These are phyloP conservation scores for Tolmerus cingulatus DNA, from an alignment of 2,888 invertebrate genomes.

Conservation along the genomic window DNA sequence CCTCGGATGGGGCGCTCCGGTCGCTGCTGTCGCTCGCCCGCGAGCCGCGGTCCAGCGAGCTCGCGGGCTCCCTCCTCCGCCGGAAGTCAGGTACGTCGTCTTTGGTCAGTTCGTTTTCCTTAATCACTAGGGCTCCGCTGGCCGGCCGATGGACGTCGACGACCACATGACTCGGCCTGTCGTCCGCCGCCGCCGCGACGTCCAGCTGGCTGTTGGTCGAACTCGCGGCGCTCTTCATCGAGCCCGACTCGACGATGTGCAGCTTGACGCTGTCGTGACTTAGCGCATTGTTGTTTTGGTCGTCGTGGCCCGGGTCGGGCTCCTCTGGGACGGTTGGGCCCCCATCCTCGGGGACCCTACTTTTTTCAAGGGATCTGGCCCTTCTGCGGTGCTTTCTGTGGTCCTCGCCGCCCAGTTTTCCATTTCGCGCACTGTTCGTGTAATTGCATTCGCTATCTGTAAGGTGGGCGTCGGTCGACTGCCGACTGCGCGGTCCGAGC, in stretches of 20 bases:
- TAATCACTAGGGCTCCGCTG: constrained; percentile 12
- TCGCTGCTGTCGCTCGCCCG: constrained; percentile 35
- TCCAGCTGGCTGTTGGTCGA: background rate
- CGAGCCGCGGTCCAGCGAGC: background rate
- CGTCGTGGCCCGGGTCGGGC: background rate
- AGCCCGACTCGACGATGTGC: constrained; percentile 21
- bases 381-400: background rate
- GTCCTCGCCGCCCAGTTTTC: background rate
- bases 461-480: background rate
- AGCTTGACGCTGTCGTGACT: constrained; percentile 24
- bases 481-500: background rate
- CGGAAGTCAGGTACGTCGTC: constrained; percentile 27
- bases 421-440: background rate
- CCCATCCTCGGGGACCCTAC: background rate
- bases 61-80: background rate
- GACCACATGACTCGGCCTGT: constrained; percentile 20
- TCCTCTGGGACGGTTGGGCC: background rate
- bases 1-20: constrained; percentile 35
- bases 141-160: constrained; percentile 24
- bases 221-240: background rate
- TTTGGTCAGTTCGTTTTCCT: constrained; percentile 34
- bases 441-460: constrained; percentile 41
- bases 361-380: constrained; percentile 25
- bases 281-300: constrained; percentile 42
- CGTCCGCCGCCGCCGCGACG: background rate